phyloP scores from a whole-genome alignment of 2,113 vertebrate species.

The Elaphurus davidianus region DNA sequence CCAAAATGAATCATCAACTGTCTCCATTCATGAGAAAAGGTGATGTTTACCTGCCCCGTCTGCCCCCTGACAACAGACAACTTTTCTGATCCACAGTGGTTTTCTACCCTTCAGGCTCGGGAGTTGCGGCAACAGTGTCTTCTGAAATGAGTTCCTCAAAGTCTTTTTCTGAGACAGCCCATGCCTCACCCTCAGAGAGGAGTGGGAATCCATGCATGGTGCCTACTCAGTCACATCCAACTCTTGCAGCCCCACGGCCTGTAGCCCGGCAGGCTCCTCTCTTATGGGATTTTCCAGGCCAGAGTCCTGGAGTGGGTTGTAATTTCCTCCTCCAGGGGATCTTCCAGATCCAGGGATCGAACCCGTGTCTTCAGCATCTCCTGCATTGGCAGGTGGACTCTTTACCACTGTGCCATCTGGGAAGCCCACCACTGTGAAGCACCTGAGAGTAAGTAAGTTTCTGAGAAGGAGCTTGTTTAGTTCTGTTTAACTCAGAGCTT shows the following conservation, averaged over 20 bases:
- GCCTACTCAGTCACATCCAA: neutral
- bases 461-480: neutral
- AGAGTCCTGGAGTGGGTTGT: neutral
- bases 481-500: neutral
- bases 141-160: neutral
- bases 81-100: neutral
- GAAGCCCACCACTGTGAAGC: neutral
- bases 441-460: neutral
- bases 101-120: neutral
- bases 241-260: neutral
- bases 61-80: neutral
- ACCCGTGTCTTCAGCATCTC: neutral
- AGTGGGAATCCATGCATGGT: neutral
- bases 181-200: neutral
- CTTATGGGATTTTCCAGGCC: neutral
- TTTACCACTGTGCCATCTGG: neutral
- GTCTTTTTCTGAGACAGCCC: neutral
- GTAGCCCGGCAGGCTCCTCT: neutral
- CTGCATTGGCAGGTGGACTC: neutral
- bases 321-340: neutral
- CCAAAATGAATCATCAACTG: constrained; percentile 67
- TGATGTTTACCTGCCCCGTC: neutral
- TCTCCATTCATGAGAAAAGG: constrained; percentile 83
- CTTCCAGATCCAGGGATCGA: neutral
- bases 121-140: neutral